phyloP scores from a whole-genome alignment of 1,140 invertebrate species.

The Drosophila willistoni region DNA sequence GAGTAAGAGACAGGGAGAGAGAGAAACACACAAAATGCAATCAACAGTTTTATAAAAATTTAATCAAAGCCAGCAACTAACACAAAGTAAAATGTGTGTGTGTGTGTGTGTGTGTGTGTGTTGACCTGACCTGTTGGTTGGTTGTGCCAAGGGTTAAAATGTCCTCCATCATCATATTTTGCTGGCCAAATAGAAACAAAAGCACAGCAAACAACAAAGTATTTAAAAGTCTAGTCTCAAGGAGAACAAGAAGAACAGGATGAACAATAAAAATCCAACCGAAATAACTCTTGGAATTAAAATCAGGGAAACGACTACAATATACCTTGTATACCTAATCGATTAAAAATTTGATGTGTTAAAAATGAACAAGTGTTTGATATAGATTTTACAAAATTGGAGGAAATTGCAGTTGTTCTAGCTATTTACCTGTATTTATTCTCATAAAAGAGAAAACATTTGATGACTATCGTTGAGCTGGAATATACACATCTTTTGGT shows the following conservation, averaged over 20 bases:
- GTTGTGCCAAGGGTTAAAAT: conserved; percentile 17
- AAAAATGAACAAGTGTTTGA: too few relatives aligned
- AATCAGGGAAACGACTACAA: background rate
- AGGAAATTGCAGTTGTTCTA: too few relatives aligned
- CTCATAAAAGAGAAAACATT: too few relatives aligned
- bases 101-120: conserved; percentile 10
- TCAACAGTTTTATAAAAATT: conserved; percentile 59
- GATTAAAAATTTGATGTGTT: too few relatives aligned
- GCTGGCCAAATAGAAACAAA: conserved; percentile 6
- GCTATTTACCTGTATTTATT: too few relatives aligned
- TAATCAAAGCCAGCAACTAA: conserved; percentile 36
- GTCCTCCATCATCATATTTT: conserved; percentile 5
- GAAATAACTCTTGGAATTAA: background rate
- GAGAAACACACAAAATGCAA: conserved; percentile 34
- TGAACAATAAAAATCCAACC: background rate
- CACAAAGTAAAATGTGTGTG: conserved; percentile 31
- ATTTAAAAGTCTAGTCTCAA: background rate
- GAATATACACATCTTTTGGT: too few relatives aligned
- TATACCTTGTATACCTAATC: background rate
- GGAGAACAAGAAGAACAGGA: background rate
- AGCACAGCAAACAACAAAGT: conserved; percentile 6
- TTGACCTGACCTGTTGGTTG: conserved; percentile 47
- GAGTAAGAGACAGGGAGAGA: too few relatives aligned
- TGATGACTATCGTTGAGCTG: too few relatives aligned
- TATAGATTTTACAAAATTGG: too few relatives aligned